phyloP scores from a whole-genome alignment of 2,113 vertebrate genomes.

The Dascyllus trimaculatus region DNA sequence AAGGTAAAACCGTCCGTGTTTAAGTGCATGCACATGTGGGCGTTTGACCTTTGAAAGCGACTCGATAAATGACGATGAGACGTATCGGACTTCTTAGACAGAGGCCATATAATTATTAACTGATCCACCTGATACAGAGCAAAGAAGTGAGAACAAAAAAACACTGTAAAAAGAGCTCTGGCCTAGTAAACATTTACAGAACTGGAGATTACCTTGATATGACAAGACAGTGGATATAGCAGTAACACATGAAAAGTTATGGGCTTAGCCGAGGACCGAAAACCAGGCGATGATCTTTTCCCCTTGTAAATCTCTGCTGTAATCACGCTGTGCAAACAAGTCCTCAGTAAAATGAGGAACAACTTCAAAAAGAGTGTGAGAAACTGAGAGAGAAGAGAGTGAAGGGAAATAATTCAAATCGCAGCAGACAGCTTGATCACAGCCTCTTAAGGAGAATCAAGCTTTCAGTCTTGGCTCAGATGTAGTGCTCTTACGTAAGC shows the following conservation, averaged over 20 bases:
- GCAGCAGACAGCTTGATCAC: slow-evolving; percentile 9
- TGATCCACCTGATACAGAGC: neutral
- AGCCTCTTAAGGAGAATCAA: slow-evolving; percentile 23
- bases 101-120: slow-evolving; percentile 45
- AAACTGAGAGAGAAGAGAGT: slow-evolving; percentile 16
- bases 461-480: slow-evolving; percentile 23
- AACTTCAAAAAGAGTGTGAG: slow-evolving; percentile 38
- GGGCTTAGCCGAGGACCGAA: neutral
- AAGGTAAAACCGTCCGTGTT: neutral
- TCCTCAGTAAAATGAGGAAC: slow-evolving; percentile 18
- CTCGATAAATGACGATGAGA: neutral
- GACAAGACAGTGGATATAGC: neutral
- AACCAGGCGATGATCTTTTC: neutral
- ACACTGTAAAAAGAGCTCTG: slow-evolving; percentile 18
- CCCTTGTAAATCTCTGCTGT: slow-evolving; percentile 2
- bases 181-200: slow-evolving; percentile 46
- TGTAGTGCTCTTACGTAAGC: slow-evolving; percentile 39
- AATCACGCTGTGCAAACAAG: slow-evolving; percentile 41
- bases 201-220: slow-evolving; percentile 17
- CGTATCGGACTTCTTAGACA: neutral
- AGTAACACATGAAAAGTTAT: slow-evolving; percentile 2
- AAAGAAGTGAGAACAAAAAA: slow-evolving; percentile 8
- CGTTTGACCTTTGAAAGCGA: slow-evolving; percentile 17
- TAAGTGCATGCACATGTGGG: neutral
- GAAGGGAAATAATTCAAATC: slow-evolving; percentile 23